Base-by-base conservation (phyloP, 2,888 invertebrate species). In the Odontothrips loti region DNA sequence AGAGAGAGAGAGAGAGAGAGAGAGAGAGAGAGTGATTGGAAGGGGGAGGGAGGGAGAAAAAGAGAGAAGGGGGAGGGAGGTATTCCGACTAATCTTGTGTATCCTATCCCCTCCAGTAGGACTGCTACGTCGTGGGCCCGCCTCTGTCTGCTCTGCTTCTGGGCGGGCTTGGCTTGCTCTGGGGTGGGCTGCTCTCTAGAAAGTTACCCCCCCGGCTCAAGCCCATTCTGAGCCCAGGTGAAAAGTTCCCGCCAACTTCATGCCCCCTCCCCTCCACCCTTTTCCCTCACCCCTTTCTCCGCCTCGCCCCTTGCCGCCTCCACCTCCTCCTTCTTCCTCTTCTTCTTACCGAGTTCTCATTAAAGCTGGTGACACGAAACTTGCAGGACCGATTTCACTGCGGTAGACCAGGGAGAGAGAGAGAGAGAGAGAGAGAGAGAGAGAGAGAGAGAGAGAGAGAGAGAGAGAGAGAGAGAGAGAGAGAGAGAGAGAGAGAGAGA, bases 341-440 rank as follows among this genome's bases (percentile, higher is more conserved):
- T 20, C 34, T 43, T 43, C 34, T 43, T 43, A 43, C 34, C 58
- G n/a, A 68, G 68, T 68, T 68, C 68, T 68, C 68, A 68, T 68
- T 68, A 68, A 68, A 68, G 68, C 68, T 68, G 68, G 68, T 68
- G 68, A 68, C 68, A 68, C 68, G 68, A 68, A 68, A 68, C 68
- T 68, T 68, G 68, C 68, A 4, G 68, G 68, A 68, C 68, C 68
- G 68, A 68, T 68, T 68, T 68, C 68, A 68, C 68, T 68, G 68
- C 68, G 68, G 68, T 68, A 68, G 23, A 68, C 68, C 68, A 68
- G 23, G 17, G 34, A 6, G 58, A 20, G 58, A 58, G n/a, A 11
- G 58, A 43, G 34, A n/a, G 34, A 43, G 34, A 43, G 34, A 43
- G 34, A 43, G 34, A 43, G 34, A 43, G 34, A 43, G 34, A 43